Base-by-base conservation (phyloP, 1,140 invertebrate species). In the Matsumurasca onukii region DNA sequence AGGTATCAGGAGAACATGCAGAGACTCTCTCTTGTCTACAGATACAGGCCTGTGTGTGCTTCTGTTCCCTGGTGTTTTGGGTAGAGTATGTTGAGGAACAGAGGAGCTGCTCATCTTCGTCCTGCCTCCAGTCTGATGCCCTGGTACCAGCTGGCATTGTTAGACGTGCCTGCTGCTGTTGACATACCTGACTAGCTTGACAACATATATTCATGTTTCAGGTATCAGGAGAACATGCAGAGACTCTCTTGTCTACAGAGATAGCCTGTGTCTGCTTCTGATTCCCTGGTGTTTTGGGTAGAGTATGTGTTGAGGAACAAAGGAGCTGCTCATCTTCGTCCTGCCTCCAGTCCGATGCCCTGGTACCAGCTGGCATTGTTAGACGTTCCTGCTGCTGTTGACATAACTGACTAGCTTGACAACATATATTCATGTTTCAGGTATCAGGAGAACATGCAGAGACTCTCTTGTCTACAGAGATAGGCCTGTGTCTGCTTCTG, bases 261-360 rank as follows among this genome's bases (percentile, higher is more conserved):
- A 51, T 76, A 78, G 12, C 74, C 71, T 9, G 48, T 66, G 30
- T 59, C 66, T 29, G 69, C 76, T 12, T 24, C 76, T 17, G 72
- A 77, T 2, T 70, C 67, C 29, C 69, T 75, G n/a, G 55, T 75
- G 13, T 78, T 69, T 51, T 78, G 77, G 77, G 71, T 69, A 2
- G 76, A 78, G 49, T 77, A 77, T 55, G 73, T 76, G 0, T 51
- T 77, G n/a, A 57, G 76, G 25, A 70, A 77, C 55, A 57, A 72
- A 30, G 77, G 73, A 24, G 75, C 76, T 1, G 25, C 64, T 17
- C 73, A 75, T 59, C 51, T 75, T 5, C 65, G 68, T 27, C 64
- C 73, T 1, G 68, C 66, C 13, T 66, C 65, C 12, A 20, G 52
- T 9, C 20, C 73, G 5, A 52, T 76, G 17, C 59, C 66, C 30